Percentiles rank a stretch among this genome's conserved stretches.
Evolutionary conservation across 1,140 invertebrate species (phyloP).

Genomic region (Ephestia elutella): DNA sequence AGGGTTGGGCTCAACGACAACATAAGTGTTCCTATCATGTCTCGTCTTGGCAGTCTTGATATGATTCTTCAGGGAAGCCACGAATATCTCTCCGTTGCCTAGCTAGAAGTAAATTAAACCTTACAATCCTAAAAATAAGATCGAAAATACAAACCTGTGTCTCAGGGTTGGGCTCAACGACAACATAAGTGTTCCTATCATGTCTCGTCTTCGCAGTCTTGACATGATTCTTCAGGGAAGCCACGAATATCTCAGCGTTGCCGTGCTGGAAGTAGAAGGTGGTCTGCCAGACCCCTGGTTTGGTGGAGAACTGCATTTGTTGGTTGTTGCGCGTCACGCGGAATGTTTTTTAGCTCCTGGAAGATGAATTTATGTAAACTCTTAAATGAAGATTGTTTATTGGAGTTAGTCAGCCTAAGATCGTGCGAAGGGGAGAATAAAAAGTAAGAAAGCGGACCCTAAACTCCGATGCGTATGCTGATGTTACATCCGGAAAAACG

Average conservation of each 20-base stretch:
- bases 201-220: conserved; percentile 80
- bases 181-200: conserved; percentile 82
- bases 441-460: too few species aligned
- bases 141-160: conserved; percentile 55
- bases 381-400: too few species aligned
- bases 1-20: conserved; percentile 78
- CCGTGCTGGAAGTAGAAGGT: conserved; percentile 90
- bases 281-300: conserved; percentile 83
- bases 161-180: conserved; percentile 78
- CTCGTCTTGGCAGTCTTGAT: conserved; percentile 79
- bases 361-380: not conserved
- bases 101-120: not conserved
- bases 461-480: too few species aligned
- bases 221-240: conserved; percentile 76
- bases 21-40: conserved; percentile 81
- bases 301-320: conserved; percentile 81
- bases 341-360: conserved; percentile 79
- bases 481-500: too few species aligned
- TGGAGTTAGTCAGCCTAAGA: too few species aligned
- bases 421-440: too few species aligned
- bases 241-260: conserved; percentile 86
- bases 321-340: conserved; percentile 79
- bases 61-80: conserved; percentile 77
- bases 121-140: not conserved
- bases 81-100: conserved; percentile 75